Evolutionary conservation across 1,140 invertebrate species (phyloP).

Genomic region (Temnothorax nylanderi): DNA sequence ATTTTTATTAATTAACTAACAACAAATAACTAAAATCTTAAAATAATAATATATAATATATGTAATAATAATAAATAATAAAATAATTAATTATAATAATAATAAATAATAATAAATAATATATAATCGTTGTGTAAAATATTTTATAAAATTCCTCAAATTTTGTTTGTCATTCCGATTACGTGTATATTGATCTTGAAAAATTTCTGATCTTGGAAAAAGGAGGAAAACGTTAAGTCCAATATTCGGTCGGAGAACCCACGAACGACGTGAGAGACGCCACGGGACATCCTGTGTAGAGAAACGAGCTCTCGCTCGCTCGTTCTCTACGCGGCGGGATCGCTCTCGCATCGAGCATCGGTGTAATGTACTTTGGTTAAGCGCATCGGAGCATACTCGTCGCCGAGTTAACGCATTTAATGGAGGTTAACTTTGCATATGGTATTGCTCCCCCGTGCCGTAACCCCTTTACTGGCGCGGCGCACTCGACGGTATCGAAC

Average conservation of each 20-base stretch:
- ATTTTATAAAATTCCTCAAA: not conserved
- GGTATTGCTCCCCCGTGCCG: constrained; percentile 74
- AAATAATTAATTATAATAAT: no score
- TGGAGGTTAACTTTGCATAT: constrained; percentile 79
- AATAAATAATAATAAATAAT: no score
- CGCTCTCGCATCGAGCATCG: constrained; percentile 70
- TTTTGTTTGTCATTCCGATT: not conserved
- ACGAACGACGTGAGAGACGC: not conserved
- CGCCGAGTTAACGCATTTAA: constrained; percentile 79
- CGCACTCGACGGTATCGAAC: constrained; percentile 67
- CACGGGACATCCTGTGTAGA: constrained; percentile 62
- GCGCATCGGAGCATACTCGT: constrained; percentile 79
- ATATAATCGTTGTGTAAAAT: not conserved
- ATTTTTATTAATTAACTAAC: not conserved
- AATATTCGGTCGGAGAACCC: not conserved
- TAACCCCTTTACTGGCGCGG: constrained; percentile 72
- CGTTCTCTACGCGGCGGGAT: constrained; percentile 38
- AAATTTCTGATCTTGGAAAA: not conserved
- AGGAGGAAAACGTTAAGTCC: not conserved
- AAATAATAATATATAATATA: not conserved
- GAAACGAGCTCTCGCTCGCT: constrained; percentile 30
- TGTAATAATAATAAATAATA: no score
- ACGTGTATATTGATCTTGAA: no score
- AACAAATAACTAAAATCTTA: not conserved
- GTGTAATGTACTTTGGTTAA: constrained; percentile 79